Base-by-base conservation (phyloP, 2,888 invertebrate genomes). In the Heterodera filipjevi region DNA sequence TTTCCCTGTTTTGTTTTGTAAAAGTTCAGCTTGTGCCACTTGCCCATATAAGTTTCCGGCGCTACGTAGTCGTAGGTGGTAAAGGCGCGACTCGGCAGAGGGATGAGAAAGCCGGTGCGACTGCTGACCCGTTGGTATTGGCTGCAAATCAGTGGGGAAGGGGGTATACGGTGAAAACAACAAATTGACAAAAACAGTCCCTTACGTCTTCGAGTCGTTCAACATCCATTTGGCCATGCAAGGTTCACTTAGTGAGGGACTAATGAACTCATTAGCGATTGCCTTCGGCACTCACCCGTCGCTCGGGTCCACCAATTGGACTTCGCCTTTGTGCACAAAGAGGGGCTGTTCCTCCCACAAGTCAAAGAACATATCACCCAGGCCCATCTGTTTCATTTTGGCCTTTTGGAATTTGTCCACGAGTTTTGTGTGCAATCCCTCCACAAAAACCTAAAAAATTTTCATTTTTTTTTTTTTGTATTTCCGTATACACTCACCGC, bases 301-400 rank as follows among this genome's bases (percentile, higher is more conserved):
- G 77, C 87, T 86, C 16, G 88, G 88, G 81, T 88, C 88, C 35
- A 89, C 86, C 16, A 88, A 82, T 81, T 79, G 83, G 22, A 88
- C 88, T 35, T 88, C 82, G 19, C 82, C 81, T 59, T 88, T 86
- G 66, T 80, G 75, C 19, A 86, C 84, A 32, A 82, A 83, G 10
- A 88, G 79, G 30, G 87, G 85, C 71, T 87, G 83, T 78, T 85
- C 85, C 30, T 68, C 33, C 68, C 68, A 68, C 33, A 19, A 19
- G 33, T 68, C 32, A 22, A 68, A 68, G 19, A 68, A 32, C 0
- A n/a, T 8, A 1, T 32, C 14, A 16, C 27, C 22, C 0, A 32
- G 8, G 8, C 49, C n/a, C 35, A 32, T n/a, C 19, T 19, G 8
- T 44, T 75, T 46, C 53, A 75, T 8, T 10, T 30, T 32, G 19